These are phyloP conservation scores for Petroica traversi DNA, from an alignment of 2,113 vertebrate species.

Conservation along the genomic window DNA sequence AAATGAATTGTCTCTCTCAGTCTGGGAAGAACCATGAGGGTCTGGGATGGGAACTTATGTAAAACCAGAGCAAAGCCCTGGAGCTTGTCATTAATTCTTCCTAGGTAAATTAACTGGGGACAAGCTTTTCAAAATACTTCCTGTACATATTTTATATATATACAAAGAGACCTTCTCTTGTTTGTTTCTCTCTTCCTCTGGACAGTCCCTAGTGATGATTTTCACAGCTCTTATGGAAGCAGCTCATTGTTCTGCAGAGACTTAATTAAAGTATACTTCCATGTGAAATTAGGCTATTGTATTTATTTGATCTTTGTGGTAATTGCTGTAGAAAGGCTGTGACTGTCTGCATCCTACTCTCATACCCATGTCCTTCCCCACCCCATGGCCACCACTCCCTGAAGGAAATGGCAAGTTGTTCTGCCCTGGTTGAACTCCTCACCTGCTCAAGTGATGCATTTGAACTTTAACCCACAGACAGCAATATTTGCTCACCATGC, in stretches of 20 bases:
- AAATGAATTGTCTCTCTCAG: neutral
- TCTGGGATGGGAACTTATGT: neutral
- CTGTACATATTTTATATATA: constrained; percentile 52
- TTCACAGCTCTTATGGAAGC: constrained; percentile 44
- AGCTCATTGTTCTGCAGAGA: constrained; percentile 47
- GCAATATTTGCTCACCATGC: constrained; percentile 46
- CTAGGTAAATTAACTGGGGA: constrained; percentile 22
- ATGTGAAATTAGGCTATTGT: constrained; percentile 44
- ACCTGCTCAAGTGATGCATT: constrained; percentile 29
- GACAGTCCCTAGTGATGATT: constrained; percentile 38
- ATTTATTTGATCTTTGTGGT: constrained; percentile 43
- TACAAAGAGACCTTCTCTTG: constrained; percentile 50
- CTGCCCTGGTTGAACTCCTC: neutral
- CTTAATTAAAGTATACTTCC: constrained; percentile 58
- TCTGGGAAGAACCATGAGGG: neutral
- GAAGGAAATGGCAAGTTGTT: constrained; percentile 4
- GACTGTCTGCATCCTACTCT: constrained; percentile 19
- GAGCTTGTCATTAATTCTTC: constrained; percentile 15
- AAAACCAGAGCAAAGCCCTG: neutral
- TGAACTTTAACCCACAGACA: constrained; percentile 58
- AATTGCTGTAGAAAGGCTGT: constrained; percentile 9
- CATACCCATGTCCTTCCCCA: constrained; percentile 20
- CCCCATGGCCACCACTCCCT: neutral
- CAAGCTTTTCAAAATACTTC: constrained; percentile 44
- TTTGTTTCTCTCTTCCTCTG: constrained; percentile 53